These are phyloP conservation scores for Ornithoptera alexandrae DNA, from an alignment of 2,888 invertebrate species.

Conservation along the genomic window DNA sequence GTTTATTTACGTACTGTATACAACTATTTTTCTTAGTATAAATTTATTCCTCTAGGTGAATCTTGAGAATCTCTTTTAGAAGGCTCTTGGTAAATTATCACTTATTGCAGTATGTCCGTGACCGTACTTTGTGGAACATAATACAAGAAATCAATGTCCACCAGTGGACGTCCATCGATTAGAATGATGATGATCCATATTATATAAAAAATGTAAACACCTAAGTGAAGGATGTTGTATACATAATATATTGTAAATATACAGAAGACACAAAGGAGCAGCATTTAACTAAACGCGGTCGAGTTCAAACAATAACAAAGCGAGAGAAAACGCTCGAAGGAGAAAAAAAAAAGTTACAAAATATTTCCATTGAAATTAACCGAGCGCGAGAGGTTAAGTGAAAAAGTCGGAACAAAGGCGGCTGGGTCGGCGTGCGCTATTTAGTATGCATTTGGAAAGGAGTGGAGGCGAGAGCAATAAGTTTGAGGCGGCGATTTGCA, in stretches of 20 bases:
- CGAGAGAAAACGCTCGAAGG: slow-evolving; percentile 29
- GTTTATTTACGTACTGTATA: too few species aligned
- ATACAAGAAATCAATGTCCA: too few species aligned
- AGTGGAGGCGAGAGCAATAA: slow-evolving; percentile 78
- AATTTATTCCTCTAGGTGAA: too few species aligned
- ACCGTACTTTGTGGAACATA: too few species aligned
- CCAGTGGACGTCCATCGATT: neutral
- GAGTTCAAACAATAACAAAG: slow-evolving; percentile 32
- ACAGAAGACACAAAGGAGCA: slow-evolving; percentile 23
- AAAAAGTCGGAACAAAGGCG: slow-evolving; percentile 69
- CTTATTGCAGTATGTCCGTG: too few species aligned
- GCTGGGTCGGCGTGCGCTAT: slow-evolving; percentile 58
- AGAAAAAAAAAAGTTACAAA: slow-evolving; percentile 36
- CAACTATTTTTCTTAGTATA: too few species aligned
- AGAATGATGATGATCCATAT: neutral
- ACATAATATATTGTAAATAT: slow-evolving; percentile 5
- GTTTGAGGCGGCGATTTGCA: slow-evolving; percentile 75
- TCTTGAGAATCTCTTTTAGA: too few species aligned
- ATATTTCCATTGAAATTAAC: slow-evolving; percentile 50
- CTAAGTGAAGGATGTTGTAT: neutral
- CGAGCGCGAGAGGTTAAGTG: slow-evolving; percentile 54
- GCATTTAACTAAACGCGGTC: slow-evolving; percentile 27
- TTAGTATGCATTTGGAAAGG: slow-evolving; percentile 79
- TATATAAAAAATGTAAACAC: neutral
- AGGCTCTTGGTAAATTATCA: too few species aligned